Evolutionary conservation across 2,888 invertebrate species (phyloP).

Genomic region (Luperina testacea): DNA sequence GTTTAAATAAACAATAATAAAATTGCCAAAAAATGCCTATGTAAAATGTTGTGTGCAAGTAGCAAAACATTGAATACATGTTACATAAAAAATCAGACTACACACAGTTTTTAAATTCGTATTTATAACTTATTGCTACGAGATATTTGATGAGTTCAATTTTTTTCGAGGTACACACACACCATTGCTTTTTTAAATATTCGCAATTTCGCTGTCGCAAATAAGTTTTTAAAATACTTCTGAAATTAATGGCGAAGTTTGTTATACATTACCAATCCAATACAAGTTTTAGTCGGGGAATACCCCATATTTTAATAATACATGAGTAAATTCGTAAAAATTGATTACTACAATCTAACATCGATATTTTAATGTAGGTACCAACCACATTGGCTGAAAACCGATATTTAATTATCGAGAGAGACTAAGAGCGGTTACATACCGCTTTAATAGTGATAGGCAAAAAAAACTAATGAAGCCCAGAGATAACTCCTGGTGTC

Average conservation of each 20-base stretch:
- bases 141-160: not conserved
- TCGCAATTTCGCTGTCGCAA: constrained; percentile 9
- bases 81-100: not conserved
- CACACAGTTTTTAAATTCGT: constrained; percentile 1
- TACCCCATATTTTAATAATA: constrained; percentile 32
- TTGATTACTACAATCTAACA: constrained; percentile 21
- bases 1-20: not conserved
- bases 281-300: constrained; percentile 20
- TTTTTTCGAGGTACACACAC: not conserved
- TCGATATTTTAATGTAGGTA: not conserved
- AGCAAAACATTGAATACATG: not conserved
- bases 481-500: not conserved
- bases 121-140: not conserved
- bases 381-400: not conserved
- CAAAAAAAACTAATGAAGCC: not conserved
- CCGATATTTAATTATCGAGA: not conserved
- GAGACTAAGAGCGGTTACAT: not conserved
- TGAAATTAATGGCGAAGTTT: not conserved
- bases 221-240: not conserved
- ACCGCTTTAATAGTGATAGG: not conserved
- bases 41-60: constrained; percentile 2
- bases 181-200: not conserved
- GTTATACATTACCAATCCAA: constrained; percentile 7
- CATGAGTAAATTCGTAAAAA: constrained; percentile 42
- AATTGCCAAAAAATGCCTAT: not conserved